Evolutionary conservation across 2,113 vertebrate species (phyloP).

Genomic region (Electrona antarctica): DNA sequence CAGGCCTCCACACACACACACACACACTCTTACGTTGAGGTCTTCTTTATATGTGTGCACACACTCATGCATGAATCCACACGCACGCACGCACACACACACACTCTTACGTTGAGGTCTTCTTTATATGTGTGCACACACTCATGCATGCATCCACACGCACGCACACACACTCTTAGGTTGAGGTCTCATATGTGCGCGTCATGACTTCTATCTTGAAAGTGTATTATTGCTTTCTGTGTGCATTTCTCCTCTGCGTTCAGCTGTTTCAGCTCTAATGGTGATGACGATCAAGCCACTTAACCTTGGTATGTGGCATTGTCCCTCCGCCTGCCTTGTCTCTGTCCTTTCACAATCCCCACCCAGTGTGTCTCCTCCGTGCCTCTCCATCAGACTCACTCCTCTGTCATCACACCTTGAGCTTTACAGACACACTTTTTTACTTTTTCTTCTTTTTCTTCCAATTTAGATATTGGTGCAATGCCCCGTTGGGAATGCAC

Average conservation of each 20-base stretch:
- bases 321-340: slow-evolving; percentile 13
- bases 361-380: not conserved
- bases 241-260: slow-evolving; percentile 23
- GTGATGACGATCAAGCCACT: slow-evolving; percentile 27
- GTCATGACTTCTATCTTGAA: slow-evolving; percentile 57
- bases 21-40: slow-evolving; percentile 17
- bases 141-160: slow-evolving; percentile 27
- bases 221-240: slow-evolving; percentile 47
- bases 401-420: slow-evolving; percentile 5
- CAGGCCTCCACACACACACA: slow-evolving; percentile 22
- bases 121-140: slow-evolving; percentile 25
- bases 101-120: too few relatives aligned
- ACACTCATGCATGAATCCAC: not conserved
- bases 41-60: slow-evolving; percentile 50
- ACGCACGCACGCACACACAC: not conserved
- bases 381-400: not conserved
- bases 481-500: too few relatives aligned
- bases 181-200: slow-evolving; percentile 43
- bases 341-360: not conserved
- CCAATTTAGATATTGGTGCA: too few relatives aligned
- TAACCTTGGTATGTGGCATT: slow-evolving; percentile 30
- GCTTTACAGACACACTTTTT: too few relatives aligned
- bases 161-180: slow-evolving; percentile 11
- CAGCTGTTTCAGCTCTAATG: slow-evolving; percentile 49
- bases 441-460: too few relatives aligned